Conservation (phyloP, 2,797 vertebrate genomes). For the Mustela erminea region DNA sequence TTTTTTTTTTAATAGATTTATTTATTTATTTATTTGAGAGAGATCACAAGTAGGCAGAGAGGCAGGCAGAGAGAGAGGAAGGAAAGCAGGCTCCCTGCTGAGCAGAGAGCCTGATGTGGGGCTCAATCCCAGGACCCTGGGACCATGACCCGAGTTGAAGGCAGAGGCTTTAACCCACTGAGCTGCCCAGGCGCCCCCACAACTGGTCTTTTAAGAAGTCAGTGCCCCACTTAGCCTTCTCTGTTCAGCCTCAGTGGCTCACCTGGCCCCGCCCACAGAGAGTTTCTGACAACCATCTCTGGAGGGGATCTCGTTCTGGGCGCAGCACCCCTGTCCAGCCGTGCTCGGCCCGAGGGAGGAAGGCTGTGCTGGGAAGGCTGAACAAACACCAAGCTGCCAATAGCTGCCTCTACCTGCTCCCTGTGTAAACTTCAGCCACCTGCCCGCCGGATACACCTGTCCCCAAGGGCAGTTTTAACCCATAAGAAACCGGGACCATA, state of each 20-base stretch:
- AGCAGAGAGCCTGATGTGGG: no score
- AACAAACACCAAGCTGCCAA: slow-evolving; percentile 44
- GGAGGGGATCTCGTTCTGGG: slow-evolving; percentile 65
- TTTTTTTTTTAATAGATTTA: no score
- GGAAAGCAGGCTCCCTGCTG: no score
- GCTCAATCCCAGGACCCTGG: no score
- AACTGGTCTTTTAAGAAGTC: neutral
- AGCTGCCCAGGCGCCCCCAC: neutral
- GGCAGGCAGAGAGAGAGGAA: no score
- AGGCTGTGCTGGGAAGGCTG: slow-evolving; percentile 62
- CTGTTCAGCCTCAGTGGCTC: neutral
- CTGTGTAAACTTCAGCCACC: neutral
- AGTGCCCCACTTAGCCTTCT: neutral
- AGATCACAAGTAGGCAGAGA: no score
- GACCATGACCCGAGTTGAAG: no score
- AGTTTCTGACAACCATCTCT: slow-evolving; percentile 56
- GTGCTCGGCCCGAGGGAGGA: slow-evolving; percentile 66
- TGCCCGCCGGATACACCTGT: neutral
- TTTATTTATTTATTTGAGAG: no score
- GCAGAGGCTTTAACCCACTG: no score
- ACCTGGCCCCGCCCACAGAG: slow-evolving; percentile 41
- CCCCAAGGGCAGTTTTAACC: rapidly evolving
- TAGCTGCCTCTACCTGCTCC: neutral
- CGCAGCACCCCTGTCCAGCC: slow-evolving; percentile 44
- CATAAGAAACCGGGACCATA: neutral